Conservation (phyloP, 2,888 invertebrate genomes). For the Orthosia gothica region DNA sequence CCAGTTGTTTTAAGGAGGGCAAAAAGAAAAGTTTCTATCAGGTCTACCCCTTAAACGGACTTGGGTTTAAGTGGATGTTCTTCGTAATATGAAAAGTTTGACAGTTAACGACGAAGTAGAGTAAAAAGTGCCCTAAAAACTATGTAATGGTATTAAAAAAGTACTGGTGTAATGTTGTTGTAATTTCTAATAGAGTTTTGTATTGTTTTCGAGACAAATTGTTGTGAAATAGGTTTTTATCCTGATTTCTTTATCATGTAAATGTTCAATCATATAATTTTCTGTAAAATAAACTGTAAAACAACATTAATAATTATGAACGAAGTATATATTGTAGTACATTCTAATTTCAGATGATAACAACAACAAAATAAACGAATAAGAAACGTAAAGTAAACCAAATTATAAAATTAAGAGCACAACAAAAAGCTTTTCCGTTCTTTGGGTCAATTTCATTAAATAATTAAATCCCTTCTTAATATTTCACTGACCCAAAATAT, state of each 20-base stretch:
- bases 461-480: conserved; percentile 48
- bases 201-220: conserved; percentile 12
- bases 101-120: conserved; percentile 77
- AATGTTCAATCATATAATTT: not conserved
- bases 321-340: no score
- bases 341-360: not conserved
- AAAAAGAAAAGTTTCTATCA: conserved; percentile 67
- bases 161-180: conserved; percentile 60
- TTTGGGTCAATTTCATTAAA: conserved; percentile 40
- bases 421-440: conserved; percentile 8
- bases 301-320: no score
- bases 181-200: conserved; percentile 38
- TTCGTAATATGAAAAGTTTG: conserved; percentile 83
- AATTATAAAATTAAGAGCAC: not conserved
- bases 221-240: not conserved
- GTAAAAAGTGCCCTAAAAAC: conserved; percentile 78
- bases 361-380: not conserved
- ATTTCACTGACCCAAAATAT: conserved; percentile 42
- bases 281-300: not conserved
- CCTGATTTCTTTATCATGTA: not conserved
- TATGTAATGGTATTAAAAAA: conserved; percentile 75
- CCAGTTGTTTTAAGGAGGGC: conserved; percentile 72
- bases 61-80: conserved; percentile 77
- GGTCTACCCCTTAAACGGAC: conserved; percentile 73
- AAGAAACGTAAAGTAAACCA: not conserved